phyloP scores from a whole-genome alignment of 2,888 invertebrate genomes.

The Diadegma fenestrale region DNA sequence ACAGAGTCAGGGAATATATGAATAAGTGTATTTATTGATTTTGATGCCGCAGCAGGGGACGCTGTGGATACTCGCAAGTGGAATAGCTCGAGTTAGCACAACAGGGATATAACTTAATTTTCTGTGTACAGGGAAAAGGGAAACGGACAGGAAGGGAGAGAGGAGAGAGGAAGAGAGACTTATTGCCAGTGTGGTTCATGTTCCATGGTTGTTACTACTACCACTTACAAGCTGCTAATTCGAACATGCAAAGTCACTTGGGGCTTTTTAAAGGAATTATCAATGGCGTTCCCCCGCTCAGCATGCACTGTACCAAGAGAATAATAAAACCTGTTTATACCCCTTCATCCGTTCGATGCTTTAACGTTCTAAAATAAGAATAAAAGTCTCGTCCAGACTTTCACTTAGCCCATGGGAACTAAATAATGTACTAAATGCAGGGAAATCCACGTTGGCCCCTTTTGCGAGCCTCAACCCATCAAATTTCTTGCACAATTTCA shows the following conservation, averaged over 20 bases:
- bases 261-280: slow-evolving; percentile 61
- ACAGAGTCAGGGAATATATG: neutral
- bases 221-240: slow-evolving; percentile 51
- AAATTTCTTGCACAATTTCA: neutral
- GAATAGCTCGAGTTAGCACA: slow-evolving; percentile 26
- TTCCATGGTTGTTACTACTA: slow-evolving; percentile 32
- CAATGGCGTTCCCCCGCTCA: slow-evolving; percentile 38
- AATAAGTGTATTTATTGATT: slow-evolving; percentile 37
- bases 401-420: slow-evolving; percentile 11
- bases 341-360: slow-evolving; percentile 33
- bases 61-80: neutral
- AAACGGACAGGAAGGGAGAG: slow-evolving; percentile 30
- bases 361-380: slow-evolving; percentile 26
- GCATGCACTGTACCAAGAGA: slow-evolving; percentile 45
- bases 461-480: neutral
- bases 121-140: slow-evolving; percentile 21
- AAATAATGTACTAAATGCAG: slow-evolving; percentile 6
- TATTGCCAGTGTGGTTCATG: slow-evolving; percentile 20
- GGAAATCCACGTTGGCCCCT: neutral
- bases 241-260: slow-evolving; percentile 44
- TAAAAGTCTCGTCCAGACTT: slow-evolving; percentile 32
- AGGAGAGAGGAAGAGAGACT: slow-evolving; percentile 10
- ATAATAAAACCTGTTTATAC: slow-evolving; percentile 57
- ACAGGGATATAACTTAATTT: slow-evolving; percentile 63
- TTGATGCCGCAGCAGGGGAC: neutral